Conservation (phyloP, 2,888 invertebrate genomes). For the Scotopteryx bipunctaria region DNA sequence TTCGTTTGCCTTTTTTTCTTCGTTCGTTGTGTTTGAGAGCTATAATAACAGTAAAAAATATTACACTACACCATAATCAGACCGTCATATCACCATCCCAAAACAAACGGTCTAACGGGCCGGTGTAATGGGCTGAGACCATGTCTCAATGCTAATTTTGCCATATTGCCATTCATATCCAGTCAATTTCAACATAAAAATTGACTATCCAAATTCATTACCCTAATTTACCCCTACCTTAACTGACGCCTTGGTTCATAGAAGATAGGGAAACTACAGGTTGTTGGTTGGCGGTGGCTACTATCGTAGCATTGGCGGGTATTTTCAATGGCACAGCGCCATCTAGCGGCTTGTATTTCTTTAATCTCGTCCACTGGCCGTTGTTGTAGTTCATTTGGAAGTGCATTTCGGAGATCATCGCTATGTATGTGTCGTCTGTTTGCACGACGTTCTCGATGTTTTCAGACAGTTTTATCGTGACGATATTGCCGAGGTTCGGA, state of each 20-base stretch:
- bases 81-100: no score
- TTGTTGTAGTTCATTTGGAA: slow-evolving; percentile 99
- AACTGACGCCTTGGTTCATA: slow-evolving; percentile 69
- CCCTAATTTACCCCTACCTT: slow-evolving; percentile 35
- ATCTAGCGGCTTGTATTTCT: slow-evolving; percentile 92
- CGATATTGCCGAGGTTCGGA: slow-evolving; percentile 97
- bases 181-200: slow-evolving; percentile 11
- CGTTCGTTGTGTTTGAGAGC: no score
- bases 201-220: slow-evolving; percentile 19
- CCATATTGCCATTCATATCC: not conserved
- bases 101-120: no score
- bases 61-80: no score
- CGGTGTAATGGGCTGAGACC: no score
- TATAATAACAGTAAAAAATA: no score
- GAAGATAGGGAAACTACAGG: slow-evolving; percentile 69
- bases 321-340: slow-evolving; percentile 76
- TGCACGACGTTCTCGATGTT: slow-evolving; percentile 94
- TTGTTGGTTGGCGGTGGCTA: slow-evolving; percentile 70
- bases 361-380: slow-evolving; percentile 97
- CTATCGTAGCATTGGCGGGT: slow-evolving; percentile 67
- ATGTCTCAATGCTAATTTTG: no score
- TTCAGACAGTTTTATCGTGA: slow-evolving; percentile 97
- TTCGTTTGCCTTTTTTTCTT: no score
- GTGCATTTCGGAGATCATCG: slow-evolving; percentile 95
- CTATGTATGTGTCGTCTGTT: slow-evolving; percentile 90